A percentile compares a stretch with the other conserved stretches of the same genome.
Conservation (phyloP, 2,113 vertebrate species). For the Cettia cetti region DNA sequence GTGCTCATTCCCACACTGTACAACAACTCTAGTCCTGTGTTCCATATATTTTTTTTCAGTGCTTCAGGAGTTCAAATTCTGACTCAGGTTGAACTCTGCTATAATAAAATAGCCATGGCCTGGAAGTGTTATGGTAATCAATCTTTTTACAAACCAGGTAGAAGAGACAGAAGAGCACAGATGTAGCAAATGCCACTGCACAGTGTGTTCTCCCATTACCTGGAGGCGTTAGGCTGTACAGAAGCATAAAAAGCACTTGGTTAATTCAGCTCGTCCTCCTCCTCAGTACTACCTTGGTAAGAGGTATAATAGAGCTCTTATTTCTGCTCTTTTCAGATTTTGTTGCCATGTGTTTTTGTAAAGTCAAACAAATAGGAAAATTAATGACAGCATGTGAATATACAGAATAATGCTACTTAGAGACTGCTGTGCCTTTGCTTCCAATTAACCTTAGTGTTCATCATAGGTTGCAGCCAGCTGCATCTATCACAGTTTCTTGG, state of each 20-base stretch:
- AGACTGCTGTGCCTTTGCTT: slow-evolving; percentile 44
- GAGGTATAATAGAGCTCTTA: slow-evolving; percentile 25
- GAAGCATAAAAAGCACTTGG: not conserved
- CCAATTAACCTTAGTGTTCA: slow-evolving; percentile 50
- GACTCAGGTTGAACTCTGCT: not conserved
- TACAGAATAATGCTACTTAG: slow-evolving; percentile 42
- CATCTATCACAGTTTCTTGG: slow-evolving; percentile 59
- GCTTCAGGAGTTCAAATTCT: not conserved
- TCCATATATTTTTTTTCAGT: not conserved
- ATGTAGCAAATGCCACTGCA: slow-evolving; percentile 11
- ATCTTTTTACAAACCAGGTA: not conserved
- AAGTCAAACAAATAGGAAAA: slow-evolving; percentile 62
- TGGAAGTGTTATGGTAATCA: not conserved
- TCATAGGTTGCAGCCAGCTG: slow-evolving; percentile 46
- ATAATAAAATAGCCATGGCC: not conserved
- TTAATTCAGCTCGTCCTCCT: not conserved
- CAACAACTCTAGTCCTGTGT: not conserved
- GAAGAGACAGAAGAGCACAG: not conserved
- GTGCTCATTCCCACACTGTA: not conserved
- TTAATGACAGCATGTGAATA: slow-evolving; percentile 39
- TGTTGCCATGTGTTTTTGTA: slow-evolving; percentile 29
- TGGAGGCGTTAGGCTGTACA: not conserved
- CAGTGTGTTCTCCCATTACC: not conserved
- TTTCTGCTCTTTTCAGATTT: not conserved
- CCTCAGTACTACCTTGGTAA: not conserved